Evolutionary conservation across 23 tunicate genomes (phyloP), one percentile per base, ranked within the genome.

Genomic region (Trididemnum clinides): DNA sequence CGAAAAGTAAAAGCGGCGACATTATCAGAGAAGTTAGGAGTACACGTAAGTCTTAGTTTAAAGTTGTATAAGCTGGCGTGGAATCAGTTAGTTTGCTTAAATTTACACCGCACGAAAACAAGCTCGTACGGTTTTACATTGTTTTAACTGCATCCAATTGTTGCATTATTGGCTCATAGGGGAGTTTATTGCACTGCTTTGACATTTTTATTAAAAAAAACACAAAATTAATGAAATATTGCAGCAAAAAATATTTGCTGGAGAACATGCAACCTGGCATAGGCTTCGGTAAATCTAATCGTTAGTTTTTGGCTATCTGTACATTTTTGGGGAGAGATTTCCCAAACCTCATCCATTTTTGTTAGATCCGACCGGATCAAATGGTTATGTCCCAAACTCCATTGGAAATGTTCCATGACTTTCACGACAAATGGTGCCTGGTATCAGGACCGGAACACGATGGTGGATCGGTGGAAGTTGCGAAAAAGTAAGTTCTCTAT

Each of bases 391-490:
- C 95, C 4, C 98, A 95, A 37, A 85, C 86, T 18, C 98, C 98
- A 0, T 74, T 95, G 51, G 95, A 90, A 59, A 86, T 86, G 91
- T 90, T 95, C 39, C 88, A 85, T 70, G 91, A 95, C 28, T 90
- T 78, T 36, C 98, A 95, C 74, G 95, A 95, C 82, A 95, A 95
- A 66, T 82, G 88, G 88, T 90, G 93, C 31, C 87, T 95, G 34
- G 91, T 95, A 1, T 90, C 94, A 0, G 98, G 98, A 21, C 98
- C 98, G 12, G 95, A 90, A 44, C 98, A 95, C 36, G 98, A 90
- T 74, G 98, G 98, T 36, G 98, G 98, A 15, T 71, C 83, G 44
- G 84, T 83, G 5, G 50, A 86, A 75, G 98, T 95, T 23, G 98
- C 98, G 0, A 86, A 90, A 51, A 82, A 84, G 97, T 92, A 34